Conservation (phyloP, 1,140 invertebrate species). For the Ctenoplectra terminalis region DNA sequence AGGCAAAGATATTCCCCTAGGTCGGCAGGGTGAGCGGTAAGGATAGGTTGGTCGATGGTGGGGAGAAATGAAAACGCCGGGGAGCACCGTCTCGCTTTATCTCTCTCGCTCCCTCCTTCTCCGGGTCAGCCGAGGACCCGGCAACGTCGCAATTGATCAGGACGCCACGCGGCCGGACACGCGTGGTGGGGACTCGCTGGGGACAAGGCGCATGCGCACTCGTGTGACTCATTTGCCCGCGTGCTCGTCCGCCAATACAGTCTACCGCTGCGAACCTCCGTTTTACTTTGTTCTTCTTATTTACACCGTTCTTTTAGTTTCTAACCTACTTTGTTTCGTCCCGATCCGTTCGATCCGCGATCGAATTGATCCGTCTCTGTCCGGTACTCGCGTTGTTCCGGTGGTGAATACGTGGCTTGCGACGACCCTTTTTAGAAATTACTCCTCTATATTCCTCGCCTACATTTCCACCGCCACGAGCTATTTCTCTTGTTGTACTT, state of each 20-base stretch:
- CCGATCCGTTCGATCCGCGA: neutral
- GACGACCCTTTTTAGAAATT: constrained; percentile 6
- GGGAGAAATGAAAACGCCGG: constrained; percentile 8
- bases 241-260: constrained; percentile 67
- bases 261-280: constrained; percentile 4
- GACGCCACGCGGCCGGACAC: constrained; percentile 80
- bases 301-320: neutral
- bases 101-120: constrained; percentile 45
- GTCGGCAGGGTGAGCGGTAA: constrained; percentile 32
- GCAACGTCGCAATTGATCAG: constrained; percentile 81
- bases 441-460: neutral
- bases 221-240: constrained; percentile 68
- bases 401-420: constrained; percentile 8
- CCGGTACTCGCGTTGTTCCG: neutral
- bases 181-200: constrained; percentile 72
- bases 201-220: constrained; percentile 78
- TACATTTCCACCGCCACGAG: constrained; percentile 12
- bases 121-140: constrained; percentile 71
- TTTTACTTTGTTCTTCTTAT: constrained; percentile 17
- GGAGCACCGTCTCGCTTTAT: constrained; percentile 38
- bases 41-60: neutral
- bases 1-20: constrained; percentile 41
- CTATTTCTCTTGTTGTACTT: neutral
- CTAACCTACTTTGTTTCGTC: constrained; percentile 8
- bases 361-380: neutral